Conservation (phyloP, 1,140 invertebrate genomes). For the Heliothis virescens region DNA sequence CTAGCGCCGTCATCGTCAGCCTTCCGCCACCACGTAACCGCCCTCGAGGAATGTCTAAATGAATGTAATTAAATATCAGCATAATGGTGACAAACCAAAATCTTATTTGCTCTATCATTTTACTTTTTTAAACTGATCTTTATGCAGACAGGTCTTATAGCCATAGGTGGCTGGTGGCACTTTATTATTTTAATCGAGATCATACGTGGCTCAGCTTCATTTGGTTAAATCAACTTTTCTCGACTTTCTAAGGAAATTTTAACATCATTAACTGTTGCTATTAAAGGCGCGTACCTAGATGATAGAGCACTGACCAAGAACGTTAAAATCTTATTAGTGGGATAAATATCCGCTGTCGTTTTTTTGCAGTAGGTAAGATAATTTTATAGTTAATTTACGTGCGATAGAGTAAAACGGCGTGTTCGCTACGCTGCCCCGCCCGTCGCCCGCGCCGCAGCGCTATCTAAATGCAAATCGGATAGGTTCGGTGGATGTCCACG, state of each 20-base stretch:
- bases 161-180: neutral
- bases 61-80: conserved; percentile 57
- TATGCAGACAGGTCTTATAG: neutral
- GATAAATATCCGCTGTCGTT: conserved; percentile 55
- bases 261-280: conserved; percentile 36
- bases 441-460: conserved; percentile 56
- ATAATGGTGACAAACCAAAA: conserved; percentile 9
- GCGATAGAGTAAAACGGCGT: conserved; percentile 73
- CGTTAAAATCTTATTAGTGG: conserved; percentile 55
- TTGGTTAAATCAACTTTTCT: conserved; percentile 22
- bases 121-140: neutral
- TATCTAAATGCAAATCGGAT: conserved; percentile 85
- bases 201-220: neutral
- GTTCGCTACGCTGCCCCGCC: conserved; percentile 48
- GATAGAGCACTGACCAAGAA: conserved; percentile 4
- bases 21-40: conserved; percentile 66
- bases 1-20: conserved; percentile 62
- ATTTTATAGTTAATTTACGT: conserved; percentile 80
- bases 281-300: conserved; percentile 25
- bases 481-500: conserved; percentile 79
- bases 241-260: conserved; percentile 45
- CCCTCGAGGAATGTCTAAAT: conserved; percentile 69
- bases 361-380: conserved; percentile 65
- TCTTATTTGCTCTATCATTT: neutral
- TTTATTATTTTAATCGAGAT: conserved; percentile 9